Base-by-base conservation (phyloP, 2,113 vertebrate genomes). In the Salvelinus sp. region DNA sequence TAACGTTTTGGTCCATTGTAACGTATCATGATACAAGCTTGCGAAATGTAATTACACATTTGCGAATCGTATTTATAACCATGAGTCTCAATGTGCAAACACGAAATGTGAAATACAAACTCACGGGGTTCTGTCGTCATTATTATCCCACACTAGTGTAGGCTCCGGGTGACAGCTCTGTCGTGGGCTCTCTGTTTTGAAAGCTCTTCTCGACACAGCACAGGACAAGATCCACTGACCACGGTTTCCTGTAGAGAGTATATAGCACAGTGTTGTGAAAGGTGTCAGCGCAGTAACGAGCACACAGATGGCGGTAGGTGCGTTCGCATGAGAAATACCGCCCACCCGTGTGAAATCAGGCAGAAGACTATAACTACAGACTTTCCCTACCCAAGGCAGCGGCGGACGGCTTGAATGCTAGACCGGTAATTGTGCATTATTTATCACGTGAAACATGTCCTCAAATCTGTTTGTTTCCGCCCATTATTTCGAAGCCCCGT, bases 301-400 rank as follows among this genome's bases (percentile, higher is more conserved):
- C 74, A 75, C 72, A 77, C 80, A 88, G 76, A 89, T 80, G 82
- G 79, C 47, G 57, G 60, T n/a, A 71, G 76, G 81, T 79, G 80
- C 69, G 28, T 79, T 85, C 74, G 83, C 79, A 77, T 73, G 81
- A 81, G 25, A 76, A 81, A 85, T 5, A 58, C 63, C 82, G 64
- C 81, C 78, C 76, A 85, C 84, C 77, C 80, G 80, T 33, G 78
- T 44, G 68, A 82, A 86, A 76, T 83, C 80, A 79, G 62, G 80
- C 79, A 76, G 82, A 28, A 14, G 33, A 76, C 63, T 83, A 78
- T 66, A 79, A 83, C 73, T 72, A 33, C 79, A 85, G 84, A 86
- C 85, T 80, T 77, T 75, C 78, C 65, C n/a, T 76, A 77, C 57
- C 67, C 62, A 68, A 54, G 14, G 50, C 50, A 18, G 12, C 50